Percentiles rank a stretch among this genome's conserved stretches.
These are phyloP conservation scores for Neoscelio sp. DNA, from an alignment of 2,888 invertebrate species.

Conservation along the genomic window DNA sequence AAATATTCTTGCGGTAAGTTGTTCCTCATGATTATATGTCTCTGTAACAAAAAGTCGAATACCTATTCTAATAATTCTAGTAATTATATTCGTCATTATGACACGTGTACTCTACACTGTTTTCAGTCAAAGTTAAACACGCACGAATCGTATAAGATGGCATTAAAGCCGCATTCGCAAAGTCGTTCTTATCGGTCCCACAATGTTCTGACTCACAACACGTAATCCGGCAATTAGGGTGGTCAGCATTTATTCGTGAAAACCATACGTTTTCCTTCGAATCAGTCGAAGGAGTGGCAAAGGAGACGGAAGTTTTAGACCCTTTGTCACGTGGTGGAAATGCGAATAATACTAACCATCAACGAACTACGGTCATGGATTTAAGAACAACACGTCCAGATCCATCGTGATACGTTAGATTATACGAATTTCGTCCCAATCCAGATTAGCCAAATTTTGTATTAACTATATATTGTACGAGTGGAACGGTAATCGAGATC, in stretches of 20 bases:
- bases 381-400: conserved; percentile 25
- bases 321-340: conserved; percentile 42
- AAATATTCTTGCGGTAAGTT: no score
- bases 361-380: conserved; percentile 6
- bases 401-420: no score
- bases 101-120: conserved; percentile 40
- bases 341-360: conserved; percentile 10
- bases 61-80: conserved; percentile 24
- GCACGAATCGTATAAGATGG: conserved; percentile 55
- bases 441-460: no score
- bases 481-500: conserved; percentile 33
- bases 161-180: conserved; percentile 73
- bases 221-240: conserved; percentile 79
- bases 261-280: conserved; percentile 60
- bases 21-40: no score
- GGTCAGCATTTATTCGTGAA: conserved; percentile 62
- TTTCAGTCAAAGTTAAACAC: conserved; percentile 35
- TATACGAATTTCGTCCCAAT: no score
- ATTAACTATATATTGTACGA: conserved; percentile 12
- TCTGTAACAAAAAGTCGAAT: no score
- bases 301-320: conserved; percentile 53
- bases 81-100: conserved; percentile 38
- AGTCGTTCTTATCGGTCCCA: conserved; percentile 73
- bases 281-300: conserved; percentile 37
- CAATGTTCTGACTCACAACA: conserved; percentile 74